Base-by-base conservation (phyloP, 2,113 vertebrate genomes). In the Bambusicola thoracicus region DNA sequence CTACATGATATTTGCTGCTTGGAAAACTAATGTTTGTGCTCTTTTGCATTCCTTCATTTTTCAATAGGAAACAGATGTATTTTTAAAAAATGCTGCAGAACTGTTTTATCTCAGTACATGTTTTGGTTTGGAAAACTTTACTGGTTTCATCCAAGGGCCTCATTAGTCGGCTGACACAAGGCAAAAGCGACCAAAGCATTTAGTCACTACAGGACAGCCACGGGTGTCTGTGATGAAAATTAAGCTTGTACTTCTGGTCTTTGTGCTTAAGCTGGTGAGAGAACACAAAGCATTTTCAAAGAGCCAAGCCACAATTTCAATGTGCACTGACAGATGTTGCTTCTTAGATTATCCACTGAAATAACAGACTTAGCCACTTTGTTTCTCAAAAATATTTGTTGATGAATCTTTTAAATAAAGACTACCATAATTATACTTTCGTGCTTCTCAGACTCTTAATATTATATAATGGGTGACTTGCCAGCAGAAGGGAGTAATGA, bases 401-500 rank as follows among this genome's bases (percentile, higher is more conserved):
- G 30, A 85, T 25, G 27, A 82, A 44, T 78, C 82, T 87, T 87
- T 61, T 48, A 88, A 93, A 51, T 38, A 46, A 40, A 73, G 25
- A 88, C 81, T 25, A 46, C 18, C 87, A 70, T 25, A 85, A 77
- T 0, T 0, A 49, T 77, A 34, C 6, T 10, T 25, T 6, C 49
- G 29, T 36, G 59, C 46, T 70, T 77, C 38, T 85, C 27, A 41
- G 79, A 16, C 24, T 73, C 32, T 56, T 56, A 32, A 18, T 15
- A n/a, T 49, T 76, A 77, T 55, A 16, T 18, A 82, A 89, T 48
- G 19, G 30, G 68, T 82, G 73, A 61, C 29, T 55, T 67, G 34
- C 61, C 72, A 74, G 59, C 58, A 91, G 55, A 76, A 91, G 61
- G n/a, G n/a, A 89, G n/a, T 32, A 56, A 20, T 67, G 81, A 94